These are phyloP conservation scores for Heliconius aoede DNA, from an alignment of 2,888 invertebrate genomes.

Conservation along the genomic window DNA sequence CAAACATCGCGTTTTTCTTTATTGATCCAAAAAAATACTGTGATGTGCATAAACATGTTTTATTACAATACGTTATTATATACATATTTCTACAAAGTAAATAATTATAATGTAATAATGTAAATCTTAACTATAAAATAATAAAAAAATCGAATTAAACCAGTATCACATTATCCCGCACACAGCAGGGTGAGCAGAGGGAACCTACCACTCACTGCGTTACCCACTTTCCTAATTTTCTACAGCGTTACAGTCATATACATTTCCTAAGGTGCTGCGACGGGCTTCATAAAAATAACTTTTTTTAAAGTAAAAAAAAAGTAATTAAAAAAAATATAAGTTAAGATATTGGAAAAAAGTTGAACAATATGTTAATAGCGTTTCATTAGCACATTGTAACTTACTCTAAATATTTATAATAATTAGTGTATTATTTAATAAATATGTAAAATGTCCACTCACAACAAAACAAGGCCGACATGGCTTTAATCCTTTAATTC, in stretches of 20 bases:
- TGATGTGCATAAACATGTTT: no score
- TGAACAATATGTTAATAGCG: background rate
- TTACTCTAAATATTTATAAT: background rate
- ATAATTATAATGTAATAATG: background rate
- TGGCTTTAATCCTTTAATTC: slow-evolving; percentile 16
- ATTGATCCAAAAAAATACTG: no score
- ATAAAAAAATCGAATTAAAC: no score
- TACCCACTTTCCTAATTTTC: no score
- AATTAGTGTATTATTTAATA: background rate
- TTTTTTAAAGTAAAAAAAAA: background rate
- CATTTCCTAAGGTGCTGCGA: no score
- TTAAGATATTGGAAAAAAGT: background rate
- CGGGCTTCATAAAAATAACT: no score
- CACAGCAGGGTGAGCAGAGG: no score
- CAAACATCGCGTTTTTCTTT: no score
- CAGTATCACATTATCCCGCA: no score
- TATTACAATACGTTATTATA: background rate
- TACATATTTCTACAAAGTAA: slow-evolving; percentile 1
- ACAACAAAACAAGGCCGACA: background rate
- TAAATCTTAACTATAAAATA: background rate
- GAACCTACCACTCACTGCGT: no score
- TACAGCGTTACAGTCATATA: no score
- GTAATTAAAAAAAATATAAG: background rate
- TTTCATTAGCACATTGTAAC: background rate
- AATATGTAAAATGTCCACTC: background rate